phyloP scores from a whole-genome alignment of 2,113 vertebrate species.

The Semnopithecus entellus region DNA sequence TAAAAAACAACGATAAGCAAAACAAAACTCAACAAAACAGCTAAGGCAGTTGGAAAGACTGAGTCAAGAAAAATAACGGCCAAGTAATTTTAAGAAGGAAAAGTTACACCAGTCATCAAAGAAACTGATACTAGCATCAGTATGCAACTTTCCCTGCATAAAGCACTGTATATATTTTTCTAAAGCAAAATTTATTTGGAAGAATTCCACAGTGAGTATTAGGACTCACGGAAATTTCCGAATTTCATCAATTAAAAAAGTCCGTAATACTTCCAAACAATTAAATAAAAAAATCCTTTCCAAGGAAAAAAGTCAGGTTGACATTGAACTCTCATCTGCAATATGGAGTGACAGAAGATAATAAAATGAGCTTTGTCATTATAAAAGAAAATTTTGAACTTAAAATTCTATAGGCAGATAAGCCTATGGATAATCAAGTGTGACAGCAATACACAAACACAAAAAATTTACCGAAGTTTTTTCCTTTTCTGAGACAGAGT shows the following conservation, averaged over 20 bases:
- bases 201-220: neutral
- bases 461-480: neutral
- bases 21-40: neutral
- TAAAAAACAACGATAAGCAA: neutral
- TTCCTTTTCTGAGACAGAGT: too few relatives aligned
- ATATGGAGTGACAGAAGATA: neutral
- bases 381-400: neutral
- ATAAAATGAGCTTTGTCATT: neutral
- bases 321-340: neutral
- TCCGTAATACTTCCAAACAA: neutral
- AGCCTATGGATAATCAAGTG: neutral
- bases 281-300: neutral
- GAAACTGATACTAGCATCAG: neutral
- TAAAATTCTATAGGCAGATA: neutral
- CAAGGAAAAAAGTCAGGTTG: neutral
- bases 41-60: neutral
- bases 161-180: neutral
- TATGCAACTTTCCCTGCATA: neutral
- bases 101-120: neutral
- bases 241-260: constrained; percentile 21
- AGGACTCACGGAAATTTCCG: neutral
- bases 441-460: neutral
- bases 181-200: neutral
- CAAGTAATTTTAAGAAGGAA: neutral
- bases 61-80: neutral